phyloP scores from a whole-genome alignment of 2,888 invertebrate species.

The Gymnocheta viridis region DNA sequence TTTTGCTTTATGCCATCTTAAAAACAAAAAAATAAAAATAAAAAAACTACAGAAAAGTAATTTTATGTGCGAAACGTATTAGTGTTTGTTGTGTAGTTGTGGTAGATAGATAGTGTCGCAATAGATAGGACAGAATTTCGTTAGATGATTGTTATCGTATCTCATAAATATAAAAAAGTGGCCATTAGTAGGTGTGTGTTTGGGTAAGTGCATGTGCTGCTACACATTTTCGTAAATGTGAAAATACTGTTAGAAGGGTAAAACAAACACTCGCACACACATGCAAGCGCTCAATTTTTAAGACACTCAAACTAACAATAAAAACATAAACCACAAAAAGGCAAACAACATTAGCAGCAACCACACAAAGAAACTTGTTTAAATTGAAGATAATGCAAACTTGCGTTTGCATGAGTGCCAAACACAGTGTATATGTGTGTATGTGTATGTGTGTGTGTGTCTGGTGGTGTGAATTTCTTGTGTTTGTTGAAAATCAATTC shows the following conservation, averaged over 20 bases:
- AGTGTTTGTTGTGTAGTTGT: background rate
- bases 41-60: slow-evolving; percentile 7
- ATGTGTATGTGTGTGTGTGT: background rate
- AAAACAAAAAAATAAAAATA: background rate
- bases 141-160: slow-evolving; percentile 50
- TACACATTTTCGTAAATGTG: background rate
- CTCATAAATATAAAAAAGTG: slow-evolving; percentile 38
- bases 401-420: background rate
- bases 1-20: background rate
- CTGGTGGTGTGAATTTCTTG: background rate
- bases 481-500: slow-evolving; percentile 56
- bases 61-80: slow-evolving; percentile 5
- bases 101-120: slow-evolving; percentile 2
- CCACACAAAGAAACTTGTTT: slow-evolving; percentile 40
- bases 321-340: slow-evolving; percentile 4
- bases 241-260: background rate
- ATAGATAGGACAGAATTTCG: slow-evolving; percentile 33
- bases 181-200: slow-evolving; percentile 14
- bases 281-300: background rate
- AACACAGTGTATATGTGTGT: background rate
- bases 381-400: slow-evolving; percentile 29
- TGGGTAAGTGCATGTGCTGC: background rate
- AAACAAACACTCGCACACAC: background rate
- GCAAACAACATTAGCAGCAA: slow-evolving; percentile 11
- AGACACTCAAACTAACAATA: background rate